Evolutionary conservation across 2,888 invertebrate species (phyloP), one percentile per base, ranked within the genome.

Genomic region (Epinotia brunnichana): DNA sequence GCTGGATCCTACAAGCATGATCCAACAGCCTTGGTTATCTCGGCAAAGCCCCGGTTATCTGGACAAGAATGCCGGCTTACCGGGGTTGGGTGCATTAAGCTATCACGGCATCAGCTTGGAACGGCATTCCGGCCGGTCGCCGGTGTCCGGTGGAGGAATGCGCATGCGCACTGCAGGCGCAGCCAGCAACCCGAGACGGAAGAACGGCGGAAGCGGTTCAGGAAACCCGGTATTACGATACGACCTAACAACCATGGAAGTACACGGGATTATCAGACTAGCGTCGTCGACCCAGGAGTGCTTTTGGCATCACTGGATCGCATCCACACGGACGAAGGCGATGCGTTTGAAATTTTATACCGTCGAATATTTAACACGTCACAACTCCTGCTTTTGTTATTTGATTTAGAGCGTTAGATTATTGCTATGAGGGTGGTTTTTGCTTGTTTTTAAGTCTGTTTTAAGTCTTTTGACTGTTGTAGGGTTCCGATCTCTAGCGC

Each of bases 181-280:
- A 88, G 84, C 86, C 84, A 90, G 91, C 90, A 91, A 92, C 90
- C 88, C 92, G 92, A 92, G 91, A 92, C 92, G 92, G 92, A 92
- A 92, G 87, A 90, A 89, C 90, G 87, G 88, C 92, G 92, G 92
- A 92, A 93, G 92, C 92, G 89, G 91, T 92, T 90, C 91, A 90
- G 90, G 86, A 87, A 91, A 90, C 85, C 81, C 78, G 79, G 77
- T 64, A 68, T 75, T 76, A 77, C 69, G 78, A 78, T 88, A 89
- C n/a, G 81, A 71, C 83, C 64, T 72, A 77, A 79, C 77, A 59
- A 77, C 76, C 76, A 69, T 54, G 56, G 4, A 1, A 15, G 17
- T 3, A 15, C 54, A 29, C 35, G 11, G 57, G 39, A 85, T 79
- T 79, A 68, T 60, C 60, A 78, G 75, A 81, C 81, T 76, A 85